Percentiles rank a stretch among this genome's conserved stretches.
phyloP scores from a whole-genome alignment of 2,797 vertebrate genomes.

The Chelonia mydas region DNA sequence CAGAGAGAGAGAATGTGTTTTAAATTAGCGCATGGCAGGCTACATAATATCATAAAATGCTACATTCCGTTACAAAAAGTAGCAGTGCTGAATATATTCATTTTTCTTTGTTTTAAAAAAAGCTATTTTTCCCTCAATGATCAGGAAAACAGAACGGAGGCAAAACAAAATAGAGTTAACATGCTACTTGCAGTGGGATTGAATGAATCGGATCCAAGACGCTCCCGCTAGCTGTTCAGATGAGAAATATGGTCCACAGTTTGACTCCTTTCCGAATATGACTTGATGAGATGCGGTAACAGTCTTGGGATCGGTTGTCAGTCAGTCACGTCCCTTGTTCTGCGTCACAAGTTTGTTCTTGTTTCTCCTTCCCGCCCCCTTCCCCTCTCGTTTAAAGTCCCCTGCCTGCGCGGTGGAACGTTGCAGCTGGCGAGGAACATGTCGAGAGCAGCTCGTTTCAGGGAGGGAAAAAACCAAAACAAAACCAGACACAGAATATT shows the following conservation, averaged over 20 bases:
- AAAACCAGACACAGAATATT: slow-evolving; percentile 42
- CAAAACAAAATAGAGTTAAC: background rate
- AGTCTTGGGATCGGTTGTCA: slow-evolving; percentile 3
- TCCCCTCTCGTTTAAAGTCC: background rate
- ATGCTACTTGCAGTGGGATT: background rate
- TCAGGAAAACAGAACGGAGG: background rate
- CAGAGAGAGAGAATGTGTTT: slow-evolving; percentile 60
- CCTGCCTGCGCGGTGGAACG: background rate
- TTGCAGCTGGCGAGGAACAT: background rate
- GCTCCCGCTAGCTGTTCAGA: background rate
- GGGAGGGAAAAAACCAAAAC: background rate
- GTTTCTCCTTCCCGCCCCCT: background rate
- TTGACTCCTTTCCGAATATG: background rate
- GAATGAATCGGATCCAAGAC: background rate
- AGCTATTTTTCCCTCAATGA: slow-evolving; percentile 12
- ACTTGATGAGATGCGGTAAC: background rate
- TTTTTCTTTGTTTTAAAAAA: background rate
- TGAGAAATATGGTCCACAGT: background rate
- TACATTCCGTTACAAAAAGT: slow-evolving; percentile 80
- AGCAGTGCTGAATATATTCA: slow-evolving; percentile 58
- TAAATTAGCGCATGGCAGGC: slow-evolving; percentile 64
- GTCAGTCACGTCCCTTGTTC: background rate
- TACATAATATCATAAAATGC: slow-evolving; percentile 77
- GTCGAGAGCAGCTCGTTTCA: background rate
- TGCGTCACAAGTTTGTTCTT: background rate